Evolutionary conservation across 1,140 invertebrate species (phyloP).

Genomic region (Riptortus pedestris): DNA sequence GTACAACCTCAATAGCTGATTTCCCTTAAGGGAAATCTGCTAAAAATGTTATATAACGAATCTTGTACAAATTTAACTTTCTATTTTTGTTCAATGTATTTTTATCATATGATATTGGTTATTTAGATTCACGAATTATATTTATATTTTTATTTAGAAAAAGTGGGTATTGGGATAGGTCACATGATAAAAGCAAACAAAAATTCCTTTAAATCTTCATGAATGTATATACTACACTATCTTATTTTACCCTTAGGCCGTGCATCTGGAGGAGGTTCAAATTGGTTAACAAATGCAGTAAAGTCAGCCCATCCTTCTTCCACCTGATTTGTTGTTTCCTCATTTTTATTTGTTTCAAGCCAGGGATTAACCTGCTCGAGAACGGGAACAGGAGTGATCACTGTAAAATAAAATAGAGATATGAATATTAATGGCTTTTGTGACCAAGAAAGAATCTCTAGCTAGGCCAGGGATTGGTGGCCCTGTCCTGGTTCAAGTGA

Average conservation of each 20-base stretch:
- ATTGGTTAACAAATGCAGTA: constrained; percentile 10
- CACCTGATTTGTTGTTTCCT: background rate
- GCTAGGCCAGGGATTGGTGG: no score
- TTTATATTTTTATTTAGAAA: background rate
- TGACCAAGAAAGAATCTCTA: no score
- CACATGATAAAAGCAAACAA: background rate
- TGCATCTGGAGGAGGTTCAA: background rate
- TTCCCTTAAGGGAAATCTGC: no score
- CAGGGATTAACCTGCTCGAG: constrained; percentile 24
- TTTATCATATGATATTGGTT: no score
- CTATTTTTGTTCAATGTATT: no score
- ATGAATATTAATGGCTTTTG: background rate
- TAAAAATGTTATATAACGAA: no score
- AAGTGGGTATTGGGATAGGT: background rate
- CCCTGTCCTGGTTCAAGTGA: background rate
- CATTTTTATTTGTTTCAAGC: background rate
- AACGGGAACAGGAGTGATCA: background rate
- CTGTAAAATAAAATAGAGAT: constrained; percentile 18
- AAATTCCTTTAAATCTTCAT: background rate
- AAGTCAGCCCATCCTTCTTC: constrained; percentile 29
- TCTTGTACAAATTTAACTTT: no score
- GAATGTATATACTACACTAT: background rate
- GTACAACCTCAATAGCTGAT: no score
- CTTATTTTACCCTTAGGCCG: background rate
- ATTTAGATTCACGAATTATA: no score